A percentile compares a stretch with the other conserved stretches of the same genome.
Evolutionary conservation across 2,797 vertebrate genomes (phyloP).

Genomic region (Esox masquinongy): DNA sequence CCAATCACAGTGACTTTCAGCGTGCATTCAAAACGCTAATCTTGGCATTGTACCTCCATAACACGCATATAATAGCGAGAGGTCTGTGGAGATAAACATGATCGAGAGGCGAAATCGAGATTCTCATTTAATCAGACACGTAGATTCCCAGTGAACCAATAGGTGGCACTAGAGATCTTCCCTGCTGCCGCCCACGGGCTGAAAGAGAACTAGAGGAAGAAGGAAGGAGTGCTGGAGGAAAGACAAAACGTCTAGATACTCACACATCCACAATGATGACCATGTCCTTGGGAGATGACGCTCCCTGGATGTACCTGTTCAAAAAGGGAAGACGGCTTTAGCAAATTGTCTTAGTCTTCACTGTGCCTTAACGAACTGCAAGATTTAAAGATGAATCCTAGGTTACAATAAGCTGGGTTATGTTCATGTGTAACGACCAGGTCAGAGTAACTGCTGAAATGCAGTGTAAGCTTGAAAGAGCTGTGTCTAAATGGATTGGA

Average conservation of each 20-base stretch:
- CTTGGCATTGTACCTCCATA: neutral
- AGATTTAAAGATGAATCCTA: constrained; percentile 24
- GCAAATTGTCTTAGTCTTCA: constrained; percentile 28
- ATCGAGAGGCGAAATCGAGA: constrained; percentile 5
- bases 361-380: neutral
- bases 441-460: constrained; percentile 49
- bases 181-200: constrained; percentile 11
- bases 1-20: neutral
- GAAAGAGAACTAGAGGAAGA: constrained; percentile 8
- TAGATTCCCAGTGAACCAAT: constrained; percentile 52
- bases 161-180: constrained; percentile 77
- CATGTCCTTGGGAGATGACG: constrained; percentile 99
- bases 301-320: constrained; percentile 97
- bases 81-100: neutral
- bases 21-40: constrained; percentile 8
- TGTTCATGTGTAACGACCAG: constrained; percentile 42
- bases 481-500: constrained; percentile 27
- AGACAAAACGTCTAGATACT: constrained; percentile 71
- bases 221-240: neutral
- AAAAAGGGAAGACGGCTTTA: constrained; percentile 54
- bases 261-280: constrained; percentile 99
- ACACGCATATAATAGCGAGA: neutral
- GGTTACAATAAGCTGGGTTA: constrained; percentile 55
- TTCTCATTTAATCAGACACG: constrained; percentile 27
- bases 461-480: constrained; percentile 71